Evolutionary conservation across 1,140 invertebrate species (phyloP), one percentile per base, ranked within the genome.

Genomic region (Aphaenogaster rudis): DNA sequence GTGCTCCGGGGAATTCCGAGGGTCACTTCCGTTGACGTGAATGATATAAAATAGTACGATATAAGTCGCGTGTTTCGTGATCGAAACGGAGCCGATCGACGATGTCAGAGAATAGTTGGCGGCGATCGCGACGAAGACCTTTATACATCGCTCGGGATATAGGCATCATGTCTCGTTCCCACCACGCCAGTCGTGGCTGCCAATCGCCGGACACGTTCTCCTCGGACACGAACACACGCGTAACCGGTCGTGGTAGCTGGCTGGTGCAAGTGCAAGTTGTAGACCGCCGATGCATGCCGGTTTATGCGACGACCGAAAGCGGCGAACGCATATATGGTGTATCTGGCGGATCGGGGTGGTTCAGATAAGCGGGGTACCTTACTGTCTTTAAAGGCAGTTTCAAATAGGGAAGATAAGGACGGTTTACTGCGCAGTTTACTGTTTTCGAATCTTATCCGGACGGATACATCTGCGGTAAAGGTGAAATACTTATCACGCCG

Each of bases 21-120:
- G 3, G 6, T 11, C 21, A 5, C 45, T 69, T 54, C 6, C n/a
- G 72, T 71, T 33, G 21, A 52, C 2, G 33, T 61, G 9, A n/a
- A 57, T 9, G 52, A 21, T 57, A 21, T 21, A 6, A 39, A 11
- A 39, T 17, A 15, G 2, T n/a, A 48, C n/a, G 42, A 11, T 48
- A 33, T 7, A 8, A 59, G 33, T 1, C 9, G 64, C 42, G 33
- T n/a, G 9, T 21, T 50, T 33, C 50, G 3, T 9, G 45, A 48
- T 0, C 63, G 57, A 50, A 28, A 54, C n/a, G 48, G 17, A 33
- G 17, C 5, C 48, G 76, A 2, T 81, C 63, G 54, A 11, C 61
- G 69, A 17, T 72, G 57, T 80, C 69, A 9, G 82, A 86, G 69
- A 90, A 89, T 90, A 86, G 28, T 64, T 50, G 80, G n/a, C 42